phyloP scores from a whole-genome alignment of 2,113 vertebrate genomes.

The Todiramphus chloris region DNA sequence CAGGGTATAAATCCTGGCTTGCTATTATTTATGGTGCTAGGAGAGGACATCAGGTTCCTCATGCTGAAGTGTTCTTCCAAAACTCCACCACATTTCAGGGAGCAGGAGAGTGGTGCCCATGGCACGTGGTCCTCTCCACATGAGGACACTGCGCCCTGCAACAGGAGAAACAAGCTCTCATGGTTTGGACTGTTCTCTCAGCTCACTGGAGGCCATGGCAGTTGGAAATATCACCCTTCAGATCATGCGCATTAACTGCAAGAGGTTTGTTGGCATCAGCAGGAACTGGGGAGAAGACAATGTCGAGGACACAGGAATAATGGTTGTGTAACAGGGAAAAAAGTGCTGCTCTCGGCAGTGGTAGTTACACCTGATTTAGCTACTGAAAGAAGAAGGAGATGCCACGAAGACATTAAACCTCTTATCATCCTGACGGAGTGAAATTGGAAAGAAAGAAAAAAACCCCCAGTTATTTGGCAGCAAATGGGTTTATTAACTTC shows the following conservation, averaged over 20 bases:
- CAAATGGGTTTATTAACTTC: conserved; percentile 72
- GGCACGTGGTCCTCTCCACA: fast-evolving
- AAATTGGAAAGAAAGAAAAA: conserved; percentile 41
- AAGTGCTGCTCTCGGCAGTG: conserved; percentile 47
- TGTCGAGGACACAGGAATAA: conserved; percentile 37
- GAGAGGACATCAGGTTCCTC: background rate
- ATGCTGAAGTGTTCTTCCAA: fast-evolving
- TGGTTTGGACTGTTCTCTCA: background rate
- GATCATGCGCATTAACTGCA: background rate
- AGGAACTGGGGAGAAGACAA: background rate
- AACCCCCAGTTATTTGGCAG: conserved; percentile 60
- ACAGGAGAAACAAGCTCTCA: background rate
- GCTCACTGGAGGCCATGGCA: background rate
- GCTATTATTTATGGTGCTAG: background rate
- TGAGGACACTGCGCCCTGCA: background rate
- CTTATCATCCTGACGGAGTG: conserved; percentile 66
- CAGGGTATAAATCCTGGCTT: background rate
- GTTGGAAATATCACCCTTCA: background rate
- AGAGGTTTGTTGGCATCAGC: background rate
- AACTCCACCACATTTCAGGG: background rate
- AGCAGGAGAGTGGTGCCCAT: background rate
- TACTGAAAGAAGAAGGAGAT: conserved; percentile 50
- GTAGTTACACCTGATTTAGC: conserved; percentile 65
- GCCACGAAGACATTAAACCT: conserved; percentile 68
- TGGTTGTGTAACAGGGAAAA: conserved; percentile 43